Conservation (phyloP, 1,140 invertebrate species). For the Penaeus vannamei region DNA sequence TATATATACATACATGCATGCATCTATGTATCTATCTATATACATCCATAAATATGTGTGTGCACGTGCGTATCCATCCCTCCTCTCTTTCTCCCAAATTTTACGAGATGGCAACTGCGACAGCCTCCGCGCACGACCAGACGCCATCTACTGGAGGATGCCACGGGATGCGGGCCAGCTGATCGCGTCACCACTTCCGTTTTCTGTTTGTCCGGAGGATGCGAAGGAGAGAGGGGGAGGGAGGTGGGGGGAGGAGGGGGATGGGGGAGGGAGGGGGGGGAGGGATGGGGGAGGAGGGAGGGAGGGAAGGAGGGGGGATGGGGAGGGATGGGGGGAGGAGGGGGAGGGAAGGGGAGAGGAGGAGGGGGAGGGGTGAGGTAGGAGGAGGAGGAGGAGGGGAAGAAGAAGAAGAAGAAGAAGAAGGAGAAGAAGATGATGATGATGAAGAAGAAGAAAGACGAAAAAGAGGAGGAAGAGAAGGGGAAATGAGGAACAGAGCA, state of each 20-base stretch:
- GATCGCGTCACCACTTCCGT: too few species aligned
- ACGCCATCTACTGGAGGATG: too few species aligned
- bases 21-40: too few species aligned
- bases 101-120: too few species aligned
- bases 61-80: too few species aligned
- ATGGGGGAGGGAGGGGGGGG: not conserved
- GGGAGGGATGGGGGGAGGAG: not conserved
- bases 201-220: too few species aligned
- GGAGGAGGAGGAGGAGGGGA: not conserved
- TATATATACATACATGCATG: too few species aligned
- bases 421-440: not conserved
- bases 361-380: not conserved
- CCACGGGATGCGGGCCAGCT: too few species aligned
- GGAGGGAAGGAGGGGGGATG: not conserved
- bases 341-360: not conserved
- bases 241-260: not conserved
- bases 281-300: not conserved
- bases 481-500: not conserved
- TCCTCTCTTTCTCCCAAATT: too few species aligned
- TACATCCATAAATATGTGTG: too few species aligned
- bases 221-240: too few species aligned
- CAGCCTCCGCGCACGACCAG: too few species aligned
- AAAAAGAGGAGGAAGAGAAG: slow-evolving; percentile 8
- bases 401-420: not conserved
- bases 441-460: not conserved